A percentile compares a stretch with the other conserved stretches of the same genome.
Evolutionary conservation across 1,140 invertebrate genomes (phyloP).

Genomic region (Procambarus virginalis): DNA sequence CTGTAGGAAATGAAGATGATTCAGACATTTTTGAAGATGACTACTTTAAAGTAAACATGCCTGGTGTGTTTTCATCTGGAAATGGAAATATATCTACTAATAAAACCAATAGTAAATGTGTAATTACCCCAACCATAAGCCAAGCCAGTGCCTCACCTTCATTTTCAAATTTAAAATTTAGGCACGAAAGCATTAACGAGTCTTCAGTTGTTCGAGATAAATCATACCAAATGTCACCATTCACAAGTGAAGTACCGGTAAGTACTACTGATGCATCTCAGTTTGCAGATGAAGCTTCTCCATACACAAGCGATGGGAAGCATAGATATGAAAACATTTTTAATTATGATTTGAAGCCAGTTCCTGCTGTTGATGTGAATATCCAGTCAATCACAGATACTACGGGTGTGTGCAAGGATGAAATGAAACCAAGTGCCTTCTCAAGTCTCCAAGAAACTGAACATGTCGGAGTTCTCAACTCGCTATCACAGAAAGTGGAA

Average conservation of each 20-base stretch:
- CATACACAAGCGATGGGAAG: not conserved
- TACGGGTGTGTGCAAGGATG: not conserved
- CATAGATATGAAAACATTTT: constrained; percentile 52
- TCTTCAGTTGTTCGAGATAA: not conserved
- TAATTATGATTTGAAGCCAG: not conserved
- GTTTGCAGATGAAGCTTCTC: not conserved
- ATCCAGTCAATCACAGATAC: not conserved
- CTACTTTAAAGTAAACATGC: constrained; percentile 71
- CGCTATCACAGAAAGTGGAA: constrained; percentile 49
- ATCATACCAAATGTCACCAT: not conserved
- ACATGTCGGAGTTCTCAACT: constrained; percentile 21
- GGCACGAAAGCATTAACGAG: constrained; percentile 33
- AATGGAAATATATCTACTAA: not conserved
- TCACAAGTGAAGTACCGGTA: not conserved
- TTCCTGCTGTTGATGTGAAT: not conserved
- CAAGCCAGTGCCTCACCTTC: constrained; percentile 42
- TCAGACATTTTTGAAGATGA: constrained; percentile 71
- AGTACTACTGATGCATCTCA: not conserved
- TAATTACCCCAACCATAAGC: constrained; percentile 19
- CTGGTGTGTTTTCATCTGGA: constrained; percentile 63
- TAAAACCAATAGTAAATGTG: not conserved
- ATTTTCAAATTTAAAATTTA: not conserved
- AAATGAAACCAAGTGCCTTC: constrained; percentile 47
- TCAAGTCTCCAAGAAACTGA: not conserved
- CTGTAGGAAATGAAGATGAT: constrained; percentile 43